Evolutionary conservation across 1,140 invertebrate species (phyloP).

Genomic region (Leptinotarsa undecemlineata): DNA sequence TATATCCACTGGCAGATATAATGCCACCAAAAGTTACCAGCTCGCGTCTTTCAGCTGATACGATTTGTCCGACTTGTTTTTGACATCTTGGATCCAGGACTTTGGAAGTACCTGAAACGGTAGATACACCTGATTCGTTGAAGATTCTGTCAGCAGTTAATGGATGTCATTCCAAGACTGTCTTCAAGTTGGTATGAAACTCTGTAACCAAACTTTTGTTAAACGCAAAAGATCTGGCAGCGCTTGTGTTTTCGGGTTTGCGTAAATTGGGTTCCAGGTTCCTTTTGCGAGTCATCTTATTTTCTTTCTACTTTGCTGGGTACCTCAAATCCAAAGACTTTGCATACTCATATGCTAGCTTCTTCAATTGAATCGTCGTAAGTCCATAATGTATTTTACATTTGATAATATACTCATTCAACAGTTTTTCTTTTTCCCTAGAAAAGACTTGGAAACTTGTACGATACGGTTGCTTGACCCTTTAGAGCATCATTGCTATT

Average conservation of each 20-base stretch:
- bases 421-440: constrained; percentile 19
- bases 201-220: constrained; percentile 22
- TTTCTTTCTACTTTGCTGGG: constrained; percentile 27
- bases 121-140: constrained; percentile 34
- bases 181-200: constrained; percentile 20
- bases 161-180: constrained; percentile 19
- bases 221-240: constrained; percentile 20
- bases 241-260: constrained; percentile 20
- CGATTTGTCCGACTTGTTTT: constrained; percentile 45
- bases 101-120: constrained; percentile 49
- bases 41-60: neutral
- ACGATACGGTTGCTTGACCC: constrained; percentile 7
- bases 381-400: constrained; percentile 36
- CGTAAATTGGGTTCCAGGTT: constrained; percentile 37
- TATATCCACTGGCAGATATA: constrained; percentile 52
- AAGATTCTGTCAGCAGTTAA: constrained; percentile 25
- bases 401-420: constrained; percentile 32
- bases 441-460: constrained; percentile 27
- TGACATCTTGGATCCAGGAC: constrained; percentile 43
- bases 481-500: constrained; percentile 17
- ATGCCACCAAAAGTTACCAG: constrained; percentile 35
- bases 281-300: constrained; percentile 39
- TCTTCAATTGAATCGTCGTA: constrained; percentile 21
- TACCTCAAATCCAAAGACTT: constrained; percentile 27
- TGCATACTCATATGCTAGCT: constrained; percentile 30